These are phyloP conservation scores for Phoeniculus purpureus DNA, from an alignment of 2,797 vertebrate genomes.

Conservation along the genomic window DNA sequence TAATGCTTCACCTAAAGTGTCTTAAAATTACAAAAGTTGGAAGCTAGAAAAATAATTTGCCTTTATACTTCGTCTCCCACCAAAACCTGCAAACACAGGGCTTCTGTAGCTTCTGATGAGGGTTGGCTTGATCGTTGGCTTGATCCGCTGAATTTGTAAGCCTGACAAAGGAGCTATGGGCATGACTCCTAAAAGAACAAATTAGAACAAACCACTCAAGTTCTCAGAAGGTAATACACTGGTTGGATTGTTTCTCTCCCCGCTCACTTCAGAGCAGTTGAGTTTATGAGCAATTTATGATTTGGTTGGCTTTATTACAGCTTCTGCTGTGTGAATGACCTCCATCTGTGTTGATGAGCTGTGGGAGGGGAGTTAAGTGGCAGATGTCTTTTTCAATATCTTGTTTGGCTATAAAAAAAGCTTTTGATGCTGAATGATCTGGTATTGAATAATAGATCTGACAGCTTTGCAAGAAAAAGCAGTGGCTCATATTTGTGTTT, in stretches of 20 bases:
- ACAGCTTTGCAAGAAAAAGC: not conserved
- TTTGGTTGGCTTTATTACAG: not conserved
- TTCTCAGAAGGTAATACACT: not conserved
- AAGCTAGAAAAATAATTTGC: not conserved
- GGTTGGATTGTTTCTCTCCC: not conserved
- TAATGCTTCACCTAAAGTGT: not conserved
- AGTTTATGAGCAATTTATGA: not conserved
- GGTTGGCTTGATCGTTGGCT: not conserved
- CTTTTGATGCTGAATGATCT: not conserved
- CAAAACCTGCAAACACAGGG: not conserved
- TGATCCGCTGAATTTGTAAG: not conserved
- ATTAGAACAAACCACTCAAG: not conserved
- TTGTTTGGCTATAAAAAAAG: not conserved
- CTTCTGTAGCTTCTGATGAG: not conserved
- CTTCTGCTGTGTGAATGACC: not conserved
- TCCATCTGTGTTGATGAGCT: not conserved
- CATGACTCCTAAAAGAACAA: not conserved
- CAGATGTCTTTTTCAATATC: not conserved
- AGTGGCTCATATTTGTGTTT: not conserved
- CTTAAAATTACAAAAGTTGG: slow-evolving; percentile 7
- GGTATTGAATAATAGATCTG: not conserved
- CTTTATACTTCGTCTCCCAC: not conserved
- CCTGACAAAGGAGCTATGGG: not conserved
- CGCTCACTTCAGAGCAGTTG: not conserved
- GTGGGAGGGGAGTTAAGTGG: not conserved